Evolutionary conservation across 2,888 invertebrate genomes (phyloP).

Genomic region (Orthonevra nobilis): DNA sequence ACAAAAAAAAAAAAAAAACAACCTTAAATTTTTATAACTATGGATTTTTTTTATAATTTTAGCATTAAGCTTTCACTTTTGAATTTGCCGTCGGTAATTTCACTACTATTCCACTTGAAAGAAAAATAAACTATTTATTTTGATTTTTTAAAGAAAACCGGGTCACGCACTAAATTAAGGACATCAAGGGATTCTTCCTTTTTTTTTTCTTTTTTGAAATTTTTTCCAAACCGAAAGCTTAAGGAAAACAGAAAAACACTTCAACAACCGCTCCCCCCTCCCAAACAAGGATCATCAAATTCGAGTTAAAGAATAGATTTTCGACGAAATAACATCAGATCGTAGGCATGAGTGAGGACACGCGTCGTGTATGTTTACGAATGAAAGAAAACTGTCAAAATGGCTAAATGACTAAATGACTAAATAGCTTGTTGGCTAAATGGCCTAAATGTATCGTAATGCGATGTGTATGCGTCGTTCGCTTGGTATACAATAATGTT

Average conservation of each 20-base stretch:
- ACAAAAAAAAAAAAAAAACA: not conserved
- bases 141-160: not conserved
- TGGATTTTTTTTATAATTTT: not conserved
- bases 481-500: conserved; percentile 45
- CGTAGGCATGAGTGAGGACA: conserved; percentile 1
- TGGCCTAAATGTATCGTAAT: conserved; percentile 20
- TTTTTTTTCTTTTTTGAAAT: no score
- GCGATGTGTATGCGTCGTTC: conserved; percentile 33
- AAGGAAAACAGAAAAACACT: conserved; percentile 4
- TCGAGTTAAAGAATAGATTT: no score
- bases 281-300: no score
- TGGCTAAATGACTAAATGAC: no score
- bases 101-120: conserved; percentile 13
- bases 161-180: conserved; percentile 16
- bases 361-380: conserved; percentile 18
- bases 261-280: no score
- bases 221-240: not conserved
- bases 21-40: not conserved
- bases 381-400: conserved; percentile 1
- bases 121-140: not conserved
- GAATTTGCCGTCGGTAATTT: conserved; percentile 15
- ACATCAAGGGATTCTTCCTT: not conserved
- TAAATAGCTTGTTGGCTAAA: no score
- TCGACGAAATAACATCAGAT: no score
- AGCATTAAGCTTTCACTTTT: conserved; percentile 1